A percentile compares a stretch with the other conserved stretches of the same genome.
phyloP scores from a whole-genome alignment of 2,797 vertebrate species.

The Botia almorhae region DNA sequence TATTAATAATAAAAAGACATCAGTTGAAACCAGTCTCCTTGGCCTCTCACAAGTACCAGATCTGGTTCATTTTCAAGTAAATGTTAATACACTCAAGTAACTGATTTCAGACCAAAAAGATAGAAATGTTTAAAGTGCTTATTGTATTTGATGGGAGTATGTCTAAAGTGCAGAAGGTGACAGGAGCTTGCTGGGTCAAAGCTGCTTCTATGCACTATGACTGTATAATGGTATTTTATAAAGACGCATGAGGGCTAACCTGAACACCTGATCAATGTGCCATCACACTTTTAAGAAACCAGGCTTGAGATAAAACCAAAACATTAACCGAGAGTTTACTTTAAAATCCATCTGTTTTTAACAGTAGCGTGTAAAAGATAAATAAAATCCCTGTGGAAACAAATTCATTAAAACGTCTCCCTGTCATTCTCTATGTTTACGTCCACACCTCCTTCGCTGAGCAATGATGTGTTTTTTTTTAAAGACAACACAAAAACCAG shows the following conservation, averaged over 20 bases:
- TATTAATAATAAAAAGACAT: conserved; percentile 40
- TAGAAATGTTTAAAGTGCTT: conserved; percentile 49
- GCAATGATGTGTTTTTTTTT: neutral
- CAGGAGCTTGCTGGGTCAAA: conserved; percentile 17
- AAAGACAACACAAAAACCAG: neutral
- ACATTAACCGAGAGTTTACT: neutral
- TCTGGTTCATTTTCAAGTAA: conserved; percentile 46
- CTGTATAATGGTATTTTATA: conserved; percentile 81
- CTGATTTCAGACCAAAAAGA: conserved; percentile 19
- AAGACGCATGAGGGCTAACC: conserved; percentile 11
- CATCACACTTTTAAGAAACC: conserved; percentile 26
- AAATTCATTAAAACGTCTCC: conserved; percentile 1
- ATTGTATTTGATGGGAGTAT: conserved; percentile 51
- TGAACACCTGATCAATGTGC: neutral
- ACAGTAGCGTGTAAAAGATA: conserved; percentile 32
- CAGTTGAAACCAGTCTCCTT: conserved; percentile 34
- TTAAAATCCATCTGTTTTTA: conserved; percentile 68
- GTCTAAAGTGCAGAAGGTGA: conserved; percentile 69
- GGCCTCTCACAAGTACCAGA: conserved; percentile 29
- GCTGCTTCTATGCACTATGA: conserved; percentile 68
- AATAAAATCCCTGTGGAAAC: conserved; percentile 10
- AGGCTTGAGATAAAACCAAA: neutral
- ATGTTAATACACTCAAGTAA: conserved; percentile 22
- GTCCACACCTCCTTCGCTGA: neutral
- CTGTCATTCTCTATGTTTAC: conserved; percentile 11